Percentiles rank a stretch among this genome's conserved stretches.
Conservation (phyloP, 2,888 invertebrate species). For the Choreutis nemorana region DNA sequence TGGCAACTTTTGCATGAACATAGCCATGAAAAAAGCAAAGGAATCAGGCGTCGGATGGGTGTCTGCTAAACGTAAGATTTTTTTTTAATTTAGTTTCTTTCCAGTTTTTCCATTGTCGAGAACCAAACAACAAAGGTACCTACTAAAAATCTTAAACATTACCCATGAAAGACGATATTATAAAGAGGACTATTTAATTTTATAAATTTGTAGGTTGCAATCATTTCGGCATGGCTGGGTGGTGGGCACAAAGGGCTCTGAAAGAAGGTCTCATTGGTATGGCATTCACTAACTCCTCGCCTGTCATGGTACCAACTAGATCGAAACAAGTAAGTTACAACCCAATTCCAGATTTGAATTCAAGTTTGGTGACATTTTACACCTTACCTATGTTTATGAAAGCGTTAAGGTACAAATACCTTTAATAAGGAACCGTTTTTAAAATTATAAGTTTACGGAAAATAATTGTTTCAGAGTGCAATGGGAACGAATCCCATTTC, state of each 20-base stretch:
- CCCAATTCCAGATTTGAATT: too few species aligned
- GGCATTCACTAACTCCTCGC: slow-evolving; percentile 91
- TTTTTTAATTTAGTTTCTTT: background rate
- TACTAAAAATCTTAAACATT: too few species aligned
- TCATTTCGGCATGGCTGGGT: slow-evolving; percentile 91
- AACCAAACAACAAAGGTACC: too few species aligned
- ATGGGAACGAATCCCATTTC: slow-evolving; percentile 93
- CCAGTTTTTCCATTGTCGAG: too few species aligned
- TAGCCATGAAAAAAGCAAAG: slow-evolving; percentile 85
- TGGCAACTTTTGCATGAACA: slow-evolving; percentile 78
- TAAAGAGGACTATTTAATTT: too few species aligned
- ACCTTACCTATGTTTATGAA: background rate
- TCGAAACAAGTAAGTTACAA: slow-evolving; percentile 69
- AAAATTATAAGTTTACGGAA: too few species aligned
- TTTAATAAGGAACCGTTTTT: background rate
- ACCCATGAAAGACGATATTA: too few species aligned
- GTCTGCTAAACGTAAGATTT: slow-evolving; percentile 71
- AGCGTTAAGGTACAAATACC: too few species aligned
- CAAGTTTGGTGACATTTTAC: background rate
- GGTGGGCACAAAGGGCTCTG: slow-evolving; percentile 80
- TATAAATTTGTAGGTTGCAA: slow-evolving; percentile 85
- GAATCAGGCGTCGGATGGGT: slow-evolving; percentile 84
- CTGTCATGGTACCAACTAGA: slow-evolving; percentile 86
- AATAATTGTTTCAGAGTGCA: slow-evolving; percentile 54
- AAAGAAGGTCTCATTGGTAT: slow-evolving; percentile 79